Evolutionary conservation across 2,797 vertebrate genomes (phyloP).

Genomic region (Pelobates cultripes): DNA sequence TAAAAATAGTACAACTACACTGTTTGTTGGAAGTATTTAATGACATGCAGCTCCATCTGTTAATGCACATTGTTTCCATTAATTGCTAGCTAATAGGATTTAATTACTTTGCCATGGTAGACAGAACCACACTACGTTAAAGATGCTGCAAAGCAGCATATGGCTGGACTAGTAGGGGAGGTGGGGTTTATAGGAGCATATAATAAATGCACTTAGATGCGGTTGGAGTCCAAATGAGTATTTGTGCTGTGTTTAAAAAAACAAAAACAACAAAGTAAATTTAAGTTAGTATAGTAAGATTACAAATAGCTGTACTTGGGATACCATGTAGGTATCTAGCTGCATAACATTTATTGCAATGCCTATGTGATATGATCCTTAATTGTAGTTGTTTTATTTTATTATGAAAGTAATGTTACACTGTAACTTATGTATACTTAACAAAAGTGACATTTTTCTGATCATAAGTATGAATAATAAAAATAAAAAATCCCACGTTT

Average conservation of each 20-base stretch:
- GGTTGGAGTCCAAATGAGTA: slow-evolving; percentile 1
- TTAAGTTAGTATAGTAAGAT: no score
- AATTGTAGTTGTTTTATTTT: no score
- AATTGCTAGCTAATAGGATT: slow-evolving; percentile 48
- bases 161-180: slow-evolving; percentile 18
- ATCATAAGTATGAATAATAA: no score
- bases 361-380: no score
- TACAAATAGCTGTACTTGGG: no score
- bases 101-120: slow-evolving; percentile 51
- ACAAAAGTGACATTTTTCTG: no score
- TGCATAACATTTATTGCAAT: no score
- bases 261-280: neutral
- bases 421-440: no score
- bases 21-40: slow-evolving; percentile 29
- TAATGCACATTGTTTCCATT: slow-evolving; percentile 48
- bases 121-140: slow-evolving; percentile 33
- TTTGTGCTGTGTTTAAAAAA: neutral
- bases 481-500: no score
- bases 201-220: slow-evolving; percentile 21
- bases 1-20: slow-evolving; percentile 6
- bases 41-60: slow-evolving; percentile 46
- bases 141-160: slow-evolving; percentile 36
- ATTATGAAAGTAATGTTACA: no score
- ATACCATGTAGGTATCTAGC: no score
- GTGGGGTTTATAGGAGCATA: slow-evolving; percentile 6